Evolutionary conservation across 2,113 vertebrate genomes (phyloP).

Genomic region (Mustela nigripes): DNA sequence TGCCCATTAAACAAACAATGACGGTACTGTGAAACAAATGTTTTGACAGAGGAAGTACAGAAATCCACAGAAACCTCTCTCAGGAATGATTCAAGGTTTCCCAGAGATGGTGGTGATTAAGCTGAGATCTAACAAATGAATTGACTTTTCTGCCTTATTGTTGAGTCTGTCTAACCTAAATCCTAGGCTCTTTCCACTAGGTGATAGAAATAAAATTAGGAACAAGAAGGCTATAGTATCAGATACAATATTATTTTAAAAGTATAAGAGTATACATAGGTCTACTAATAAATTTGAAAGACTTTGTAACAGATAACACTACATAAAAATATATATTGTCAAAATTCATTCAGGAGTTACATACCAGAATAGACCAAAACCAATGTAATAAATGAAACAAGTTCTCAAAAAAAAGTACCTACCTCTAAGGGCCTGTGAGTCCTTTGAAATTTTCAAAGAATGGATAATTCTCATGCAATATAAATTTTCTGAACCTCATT

Average conservation of each 20-base stretch:
- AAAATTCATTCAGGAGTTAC: not conserved
- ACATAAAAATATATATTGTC: not conserved
- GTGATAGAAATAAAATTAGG: not conserved
- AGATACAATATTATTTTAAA: not conserved
- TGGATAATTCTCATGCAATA: not conserved
- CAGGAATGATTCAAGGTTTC: not conserved
- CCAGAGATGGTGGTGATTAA: not conserved
- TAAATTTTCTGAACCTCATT: not conserved
- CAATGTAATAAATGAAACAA: constrained; percentile 16
- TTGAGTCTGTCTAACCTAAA: not conserved
- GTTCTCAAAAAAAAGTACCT: not conserved
- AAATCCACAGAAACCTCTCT: constrained; percentile 1
- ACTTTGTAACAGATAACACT: not conserved
- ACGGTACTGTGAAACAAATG: not conserved
- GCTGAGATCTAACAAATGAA: not conserved
- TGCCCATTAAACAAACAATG: not conserved
- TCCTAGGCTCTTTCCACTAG: not conserved
- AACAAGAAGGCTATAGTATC: not conserved
- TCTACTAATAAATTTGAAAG: constrained; percentile 42
- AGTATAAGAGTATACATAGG: not conserved
- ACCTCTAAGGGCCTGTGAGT: not conserved
- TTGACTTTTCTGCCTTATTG: not conserved
- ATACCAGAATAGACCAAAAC: not conserved
- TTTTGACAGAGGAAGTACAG: not conserved
- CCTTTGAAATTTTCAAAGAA: not conserved